A percentile compares a stretch with the other conserved stretches of the same genome.
Conservation (phyloP, 2,113 vertebrate species). For the Brachyistius frenatus region DNA sequence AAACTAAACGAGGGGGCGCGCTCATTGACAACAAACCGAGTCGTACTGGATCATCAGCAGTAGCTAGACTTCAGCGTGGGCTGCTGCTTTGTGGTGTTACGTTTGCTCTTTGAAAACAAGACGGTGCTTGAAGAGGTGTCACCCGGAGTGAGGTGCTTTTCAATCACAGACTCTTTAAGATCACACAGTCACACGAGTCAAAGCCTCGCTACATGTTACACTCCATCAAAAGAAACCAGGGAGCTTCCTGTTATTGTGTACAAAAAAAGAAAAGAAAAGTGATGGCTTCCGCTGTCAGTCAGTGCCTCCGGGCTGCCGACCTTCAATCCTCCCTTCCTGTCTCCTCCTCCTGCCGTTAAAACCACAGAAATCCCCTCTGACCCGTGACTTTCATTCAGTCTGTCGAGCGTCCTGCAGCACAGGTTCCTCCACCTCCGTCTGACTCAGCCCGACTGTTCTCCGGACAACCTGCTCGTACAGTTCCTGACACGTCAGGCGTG, state of each 20-base stretch:
- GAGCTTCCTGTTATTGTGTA: background rate
- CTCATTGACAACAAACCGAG: slow-evolving; percentile 11
- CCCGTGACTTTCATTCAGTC: background rate
- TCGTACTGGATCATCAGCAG: slow-evolving; percentile 16
- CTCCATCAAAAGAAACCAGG: background rate
- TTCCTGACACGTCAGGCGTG: slow-evolving; percentile 9
- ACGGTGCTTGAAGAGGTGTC: slow-evolving; percentile 4
- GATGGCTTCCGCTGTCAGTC: background rate
- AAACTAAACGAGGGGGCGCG: slow-evolving; percentile 5
- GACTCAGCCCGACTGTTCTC: slow-evolving; percentile 38
- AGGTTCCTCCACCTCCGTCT: slow-evolving; percentile 68
- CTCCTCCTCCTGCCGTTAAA: background rate
- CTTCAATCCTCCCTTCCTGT: background rate
- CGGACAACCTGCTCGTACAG: slow-evolving; percentile 38
- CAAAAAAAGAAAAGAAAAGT: background rate
- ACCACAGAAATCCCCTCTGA: background rate
- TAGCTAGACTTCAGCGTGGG: slow-evolving; percentile 6
- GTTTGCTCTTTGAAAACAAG: slow-evolving; percentile 39
- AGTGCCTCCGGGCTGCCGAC: background rate
- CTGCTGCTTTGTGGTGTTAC: slow-evolving; percentile 11
- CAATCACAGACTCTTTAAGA: slow-evolving; percentile 33
- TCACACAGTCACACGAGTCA: slow-evolving; percentile 1
- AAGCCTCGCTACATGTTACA: too few relatives aligned
- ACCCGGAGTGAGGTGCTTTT: slow-evolving; percentile 3
- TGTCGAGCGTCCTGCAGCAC: slow-evolving; percentile 46